Evolutionary conservation across 2,888 invertebrate genomes (phyloP).

Genomic region (Ectemnius lituratus): DNA sequence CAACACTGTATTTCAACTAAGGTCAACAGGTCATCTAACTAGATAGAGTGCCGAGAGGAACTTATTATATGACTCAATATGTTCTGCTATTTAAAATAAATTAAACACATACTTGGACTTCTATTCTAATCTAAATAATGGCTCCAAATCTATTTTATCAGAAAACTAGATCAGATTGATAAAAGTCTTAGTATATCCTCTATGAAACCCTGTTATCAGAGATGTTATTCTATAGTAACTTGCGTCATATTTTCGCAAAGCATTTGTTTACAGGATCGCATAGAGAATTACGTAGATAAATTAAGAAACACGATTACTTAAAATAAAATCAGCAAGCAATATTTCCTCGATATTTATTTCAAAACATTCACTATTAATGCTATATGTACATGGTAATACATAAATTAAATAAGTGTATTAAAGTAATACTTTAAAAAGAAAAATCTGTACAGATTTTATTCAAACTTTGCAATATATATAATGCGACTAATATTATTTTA

Average conservation of each 20-base stretch:
- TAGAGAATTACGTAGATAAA: neutral
- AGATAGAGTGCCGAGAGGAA: conserved; percentile 4
- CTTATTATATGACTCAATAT: conserved; percentile 17
- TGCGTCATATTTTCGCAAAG: conserved; percentile 18
- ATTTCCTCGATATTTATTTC: neutral
- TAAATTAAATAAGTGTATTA: neutral
- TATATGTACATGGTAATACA: neutral
- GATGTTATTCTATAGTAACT: neutral
- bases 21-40: conserved; percentile 34
- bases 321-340: neutral
- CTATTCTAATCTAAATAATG: neutral
- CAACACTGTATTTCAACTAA: conserved; percentile 8
- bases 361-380: neutral
- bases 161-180: neutral
- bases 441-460: too few relatives aligned
- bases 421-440: too few relatives aligned
- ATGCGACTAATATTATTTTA: too few relatives aligned
- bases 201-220: neutral
- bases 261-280: neutral
- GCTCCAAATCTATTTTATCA: neutral
- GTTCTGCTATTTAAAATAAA: neutral
- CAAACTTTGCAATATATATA: too few relatives aligned
- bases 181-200: neutral
- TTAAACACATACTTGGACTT: neutral
- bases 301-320: conserved; percentile 14